Evolutionary conservation across 2,888 invertebrate species (phyloP), one percentile per base, ranked within the genome.

Genomic region (Argynnis bischoffii): DNA sequence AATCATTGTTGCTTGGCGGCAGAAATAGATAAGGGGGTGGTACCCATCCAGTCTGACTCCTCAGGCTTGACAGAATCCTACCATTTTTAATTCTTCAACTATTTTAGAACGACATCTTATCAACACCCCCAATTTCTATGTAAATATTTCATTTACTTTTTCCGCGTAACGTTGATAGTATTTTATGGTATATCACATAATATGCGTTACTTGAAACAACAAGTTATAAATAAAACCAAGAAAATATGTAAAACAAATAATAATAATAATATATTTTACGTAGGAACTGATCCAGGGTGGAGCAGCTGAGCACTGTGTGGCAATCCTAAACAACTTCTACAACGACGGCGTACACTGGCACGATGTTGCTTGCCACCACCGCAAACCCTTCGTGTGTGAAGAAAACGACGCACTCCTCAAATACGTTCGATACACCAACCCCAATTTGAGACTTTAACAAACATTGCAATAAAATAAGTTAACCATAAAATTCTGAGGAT

Each of bases 261-360:
- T n/a, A 26, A 59, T 4, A 57, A 3, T 21, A 15, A 13, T 21
- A 6, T 48, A 47, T 26, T 59, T 48, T 59, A 5, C 60, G 1
- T 85, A 95, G 88, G 97, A 98, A 89, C 94, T 95, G 74, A 94
- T 95, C 81, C 96, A 96, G 87, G 95, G 95, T 35, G 97, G 97
- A 60, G 97, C 97, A 2, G 94, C 96, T 41, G 98, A 98, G 88
- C 97, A 97, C 85, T 98, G 97, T 81, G 85, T 98, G 73, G 97
- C 97, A 1, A 93, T 98, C 74, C 92, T 98, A 63, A 98, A 98
- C 90, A 96, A 97, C 86, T 97, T 97, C 93, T 98, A 98, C 93
- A 96, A 97, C 78, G 97, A 98, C 80, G 97, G 97, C 41, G 95
- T 97, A 61, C 96, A 97, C 87, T 97, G 97, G 97, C 98, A 98